Base-by-base conservation (phyloP, 1,140 invertebrate species). In the Arctopsyche grandis region DNA sequence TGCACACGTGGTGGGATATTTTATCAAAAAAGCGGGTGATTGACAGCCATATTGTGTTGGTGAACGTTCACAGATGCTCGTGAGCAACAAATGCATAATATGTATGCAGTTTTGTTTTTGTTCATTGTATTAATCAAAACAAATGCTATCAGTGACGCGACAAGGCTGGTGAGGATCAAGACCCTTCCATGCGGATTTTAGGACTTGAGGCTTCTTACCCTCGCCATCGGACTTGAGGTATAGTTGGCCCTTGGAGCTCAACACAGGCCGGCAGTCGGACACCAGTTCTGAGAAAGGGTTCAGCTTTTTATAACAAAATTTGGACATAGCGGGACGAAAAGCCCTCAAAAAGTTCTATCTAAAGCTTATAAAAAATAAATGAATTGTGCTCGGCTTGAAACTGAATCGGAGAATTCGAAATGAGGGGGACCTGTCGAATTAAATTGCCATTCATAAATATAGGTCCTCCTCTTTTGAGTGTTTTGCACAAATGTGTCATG, bases 151-250 rank as follows among this genome's bases (percentile, higher is more conserved):
- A 66, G 71, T 74, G 71, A 56, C 71, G 71, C 71, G 58, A 56
- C 71, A 74, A 56, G 71, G 71, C 71, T 74, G 71, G 71, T 76
- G 74, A 76, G 74, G 74, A 76, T 63, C 74, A 76, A 76, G 74
- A 76, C 74, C 74, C 74, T 63, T 76, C 74, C 74, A 76, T 76
- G 74, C 74, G 74, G 58, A 63, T 16, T 76, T 76, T 85, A 83
- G 82, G 85, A 85, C 85, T 85, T 86, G 85, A 84, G 84, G 86
- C 85, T 86, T 88, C 93, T 94, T 94, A 94, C 93, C 93, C 90
- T 93, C 92, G 87, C 90, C 91, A 89, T 94, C 93, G 87, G 91
- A 91, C 90, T 93, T 93, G 87, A 94, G 91, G 91, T 94, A 94
- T 85, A 92, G 90, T 90, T 92, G 91, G 88, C 93, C 92, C 90